Evolutionary conservation across 2,888 invertebrate genomes (phyloP), one percentile per base, ranked within the genome.

Genomic region (Anthrax anthrax): DNA sequence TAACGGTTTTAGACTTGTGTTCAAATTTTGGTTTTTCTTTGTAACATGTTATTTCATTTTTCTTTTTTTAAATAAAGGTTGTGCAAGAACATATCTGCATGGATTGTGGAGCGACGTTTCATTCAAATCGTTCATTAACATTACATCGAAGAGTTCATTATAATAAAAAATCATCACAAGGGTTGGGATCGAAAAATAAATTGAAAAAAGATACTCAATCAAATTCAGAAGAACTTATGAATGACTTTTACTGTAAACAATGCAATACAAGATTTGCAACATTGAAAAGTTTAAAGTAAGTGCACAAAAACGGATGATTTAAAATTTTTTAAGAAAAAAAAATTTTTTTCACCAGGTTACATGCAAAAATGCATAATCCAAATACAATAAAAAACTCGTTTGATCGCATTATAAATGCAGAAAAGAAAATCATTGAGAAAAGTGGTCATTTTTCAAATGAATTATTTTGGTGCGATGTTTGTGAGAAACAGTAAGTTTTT

Each of bases 351-450:
- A 38, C 32, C 29, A 60, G 81, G 54, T 65, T 85, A 41, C 85
- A 85, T 59, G 76, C 75, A 55, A 73, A 82, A 51, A 84, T 85
- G 77, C 85, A 85, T 55, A 77, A 78, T 34, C 81, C 82, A 4
- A 71, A 78, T 6, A 75, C 77, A 61, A 71, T 65, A 61, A 71
- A 65, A 73, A 69, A 55, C 41, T 62, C 65, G 1, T 55, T 59
- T 19, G 66, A 61, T 2, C 59, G 61, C 42, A 63, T 56, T 18
- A 61, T 63, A 48, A 59, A 58, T 38, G 59, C 57, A 27, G 60
- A 58, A 42, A 60, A 65, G 9, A 57, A 62, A 3, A 40, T 37
- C 61, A 64, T 12, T 65, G 65, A 16, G 51, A 56, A 4, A 57
- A 58, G 45, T 58, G 54, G 10, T 60, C 55, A 44, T 58, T 54